phyloP scores from a whole-genome alignment of 2,113 vertebrate genomes.

The Phyllostomus hastatus region DNA sequence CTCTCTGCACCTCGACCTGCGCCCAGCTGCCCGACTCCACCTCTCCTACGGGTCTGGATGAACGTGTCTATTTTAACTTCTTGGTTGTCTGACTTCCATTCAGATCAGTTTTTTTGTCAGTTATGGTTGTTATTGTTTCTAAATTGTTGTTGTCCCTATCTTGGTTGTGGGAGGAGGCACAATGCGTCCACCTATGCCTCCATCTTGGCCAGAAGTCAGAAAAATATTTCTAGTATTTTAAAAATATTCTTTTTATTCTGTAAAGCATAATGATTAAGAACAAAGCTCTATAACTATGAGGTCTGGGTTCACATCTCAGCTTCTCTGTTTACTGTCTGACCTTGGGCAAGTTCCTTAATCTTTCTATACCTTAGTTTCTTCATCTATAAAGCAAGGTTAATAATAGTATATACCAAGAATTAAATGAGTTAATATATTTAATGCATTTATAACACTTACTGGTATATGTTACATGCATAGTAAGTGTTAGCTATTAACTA shows the following conservation, averaged over 20 bases:
- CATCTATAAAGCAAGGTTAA: neutral
- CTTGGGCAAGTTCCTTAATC: neutral
- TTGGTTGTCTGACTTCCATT: no score
- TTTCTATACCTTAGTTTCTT: neutral
- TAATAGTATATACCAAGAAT: neutral
- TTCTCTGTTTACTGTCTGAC: neutral
- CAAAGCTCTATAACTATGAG: neutral
- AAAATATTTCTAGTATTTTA: neutral
- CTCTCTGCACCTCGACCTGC: no score
- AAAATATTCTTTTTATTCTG: neutral
- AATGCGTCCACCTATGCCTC: no score
- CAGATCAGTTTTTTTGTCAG: no score
- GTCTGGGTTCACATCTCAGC: neutral
- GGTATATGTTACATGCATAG: neutral
- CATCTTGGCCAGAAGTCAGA: neutral
- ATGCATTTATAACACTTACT: neutral
- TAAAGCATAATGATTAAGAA: slow-evolving; percentile 10
- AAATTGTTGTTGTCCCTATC: no score
- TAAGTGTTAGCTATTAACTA: neutral
- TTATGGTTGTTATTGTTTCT: no score
- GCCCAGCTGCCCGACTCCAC: no score
- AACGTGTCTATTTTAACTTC: no score
- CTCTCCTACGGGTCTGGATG: no score
- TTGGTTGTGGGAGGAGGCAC: no score
- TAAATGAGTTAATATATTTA: slow-evolving; percentile 4